Evolutionary conservation across 1,140 invertebrate species (phyloP).

Genomic region (Arctopsyche grandis): DNA sequence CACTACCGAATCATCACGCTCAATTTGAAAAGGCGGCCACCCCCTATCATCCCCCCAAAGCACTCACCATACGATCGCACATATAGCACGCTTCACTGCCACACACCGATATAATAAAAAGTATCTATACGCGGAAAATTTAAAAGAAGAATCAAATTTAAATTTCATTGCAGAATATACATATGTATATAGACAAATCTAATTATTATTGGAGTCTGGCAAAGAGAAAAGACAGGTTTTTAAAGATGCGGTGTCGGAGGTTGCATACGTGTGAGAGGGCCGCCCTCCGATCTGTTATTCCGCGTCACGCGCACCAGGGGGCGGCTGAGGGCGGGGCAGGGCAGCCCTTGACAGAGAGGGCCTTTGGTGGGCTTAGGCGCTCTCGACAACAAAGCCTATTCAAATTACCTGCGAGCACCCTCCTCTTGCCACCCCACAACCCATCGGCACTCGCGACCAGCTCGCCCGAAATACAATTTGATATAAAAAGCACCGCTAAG

Average conservation of each 20-base stretch:
- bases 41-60: background rate
- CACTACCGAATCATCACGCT: constrained; percentile 50
- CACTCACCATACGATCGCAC: background rate
- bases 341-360: background rate
- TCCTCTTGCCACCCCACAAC: background rate
- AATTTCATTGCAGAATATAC: too few relatives aligned
- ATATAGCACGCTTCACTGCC: background rate
- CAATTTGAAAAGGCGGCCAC: constrained; percentile 46
- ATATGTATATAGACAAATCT: too few relatives aligned
- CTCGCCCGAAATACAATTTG: background rate
- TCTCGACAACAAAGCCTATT: constrained; percentile 46
- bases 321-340: constrained; percentile 9
- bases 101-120: too few relatives aligned
- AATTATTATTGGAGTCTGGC: too few relatives aligned
- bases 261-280: background rate
- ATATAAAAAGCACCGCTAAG: background rate
- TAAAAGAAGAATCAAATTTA: too few relatives aligned
- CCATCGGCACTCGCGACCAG: background rate
- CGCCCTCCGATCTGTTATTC: constrained; percentile 5
- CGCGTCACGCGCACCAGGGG: constrained; percentile 1
- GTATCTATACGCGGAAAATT: too few relatives aligned
- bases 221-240: too few relatives aligned
- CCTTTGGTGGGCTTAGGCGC: constrained; percentile 18
- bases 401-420: constrained; percentile 42
- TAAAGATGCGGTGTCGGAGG: too few relatives aligned